Evolutionary conservation across 1,140 invertebrate species (phyloP).

Genomic region (Nymphalis io): DNA sequence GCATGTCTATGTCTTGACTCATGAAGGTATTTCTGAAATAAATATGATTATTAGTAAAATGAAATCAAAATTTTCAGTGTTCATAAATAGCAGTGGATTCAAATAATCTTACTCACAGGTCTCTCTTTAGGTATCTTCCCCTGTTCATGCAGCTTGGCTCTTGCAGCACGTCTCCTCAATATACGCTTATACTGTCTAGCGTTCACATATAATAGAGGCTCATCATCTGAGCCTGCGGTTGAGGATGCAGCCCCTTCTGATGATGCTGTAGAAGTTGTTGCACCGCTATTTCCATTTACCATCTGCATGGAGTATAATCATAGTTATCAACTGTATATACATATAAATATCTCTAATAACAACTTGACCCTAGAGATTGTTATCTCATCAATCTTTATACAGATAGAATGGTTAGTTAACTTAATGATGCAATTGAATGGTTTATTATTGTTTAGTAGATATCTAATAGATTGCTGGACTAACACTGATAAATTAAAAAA

Average conservation of each 20-base stretch:
- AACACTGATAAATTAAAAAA: too few species aligned
- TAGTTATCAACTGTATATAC: too few species aligned
- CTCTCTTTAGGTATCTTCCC: constrained; percentile 98
- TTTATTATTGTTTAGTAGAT: too few species aligned
- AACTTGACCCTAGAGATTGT: too few species aligned
- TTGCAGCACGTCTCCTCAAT: constrained; percentile 92
- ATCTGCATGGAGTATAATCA: constrained; percentile 47
- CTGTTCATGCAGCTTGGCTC: constrained; percentile 94
- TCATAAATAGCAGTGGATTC: too few species aligned
- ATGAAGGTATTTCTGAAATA: constrained; percentile 97
- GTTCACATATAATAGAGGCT: constrained; percentile 98
- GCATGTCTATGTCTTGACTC: constrained; percentile 98
- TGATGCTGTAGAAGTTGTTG: constrained; percentile 38
- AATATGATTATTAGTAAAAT: constrained; percentile 7
- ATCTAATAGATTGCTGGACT: too few species aligned
- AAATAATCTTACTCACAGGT: constrained; percentile 83
- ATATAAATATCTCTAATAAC: too few species aligned
- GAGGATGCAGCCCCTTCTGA: constrained; percentile 55
- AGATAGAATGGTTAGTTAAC: too few species aligned
- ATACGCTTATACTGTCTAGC: constrained; percentile 98
- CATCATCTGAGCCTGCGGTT: constrained; percentile 86
- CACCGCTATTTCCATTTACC: constrained; percentile 52
- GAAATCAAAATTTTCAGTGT: too few species aligned
- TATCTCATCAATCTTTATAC: too few species aligned
- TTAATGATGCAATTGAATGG: too few species aligned